Conservation (phyloP, 1,140 invertebrate species). For the Lepidurus apus region DNA sequence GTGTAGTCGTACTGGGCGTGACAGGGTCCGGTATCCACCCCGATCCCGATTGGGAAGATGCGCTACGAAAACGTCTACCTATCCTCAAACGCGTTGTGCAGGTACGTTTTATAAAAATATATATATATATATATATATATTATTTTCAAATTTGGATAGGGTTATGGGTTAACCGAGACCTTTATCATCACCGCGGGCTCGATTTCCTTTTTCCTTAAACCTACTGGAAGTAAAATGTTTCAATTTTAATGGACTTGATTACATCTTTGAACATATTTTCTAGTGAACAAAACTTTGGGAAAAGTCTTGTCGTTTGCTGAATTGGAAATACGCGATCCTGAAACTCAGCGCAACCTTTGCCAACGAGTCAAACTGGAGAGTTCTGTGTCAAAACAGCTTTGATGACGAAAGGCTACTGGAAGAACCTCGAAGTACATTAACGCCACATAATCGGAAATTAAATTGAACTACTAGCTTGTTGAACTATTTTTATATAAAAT, state of each 20-base stretch:
- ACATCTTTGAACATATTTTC: too few species aligned
- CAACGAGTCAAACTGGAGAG: constrained; percentile 54
- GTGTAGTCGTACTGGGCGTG: background rate
- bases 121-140: too few species aligned
- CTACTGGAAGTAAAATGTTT: background rate
- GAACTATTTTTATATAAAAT: constrained; percentile 23
- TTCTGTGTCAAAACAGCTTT: constrained; percentile 61
- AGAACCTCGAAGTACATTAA: constrained; percentile 44
- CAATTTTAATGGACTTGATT: too few species aligned
- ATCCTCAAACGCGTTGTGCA: background rate
- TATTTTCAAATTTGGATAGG: background rate
- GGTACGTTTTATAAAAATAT: too few species aligned
- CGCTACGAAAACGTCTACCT: background rate
- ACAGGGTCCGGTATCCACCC: background rate
- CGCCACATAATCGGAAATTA: background rate
- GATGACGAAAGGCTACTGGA: constrained; percentile 49
- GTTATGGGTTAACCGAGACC: background rate
- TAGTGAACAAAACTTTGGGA: background rate
- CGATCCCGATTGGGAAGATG: background rate
- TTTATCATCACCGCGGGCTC: background rate
- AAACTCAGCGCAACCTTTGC: background rate
- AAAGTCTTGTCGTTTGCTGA: background rate
- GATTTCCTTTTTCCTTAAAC: background rate
- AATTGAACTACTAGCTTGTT: too few species aligned
- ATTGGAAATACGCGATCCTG: background rate